phyloP scores from a whole-genome alignment of 2,888 invertebrate genomes.

The Ctena decussata region DNA sequence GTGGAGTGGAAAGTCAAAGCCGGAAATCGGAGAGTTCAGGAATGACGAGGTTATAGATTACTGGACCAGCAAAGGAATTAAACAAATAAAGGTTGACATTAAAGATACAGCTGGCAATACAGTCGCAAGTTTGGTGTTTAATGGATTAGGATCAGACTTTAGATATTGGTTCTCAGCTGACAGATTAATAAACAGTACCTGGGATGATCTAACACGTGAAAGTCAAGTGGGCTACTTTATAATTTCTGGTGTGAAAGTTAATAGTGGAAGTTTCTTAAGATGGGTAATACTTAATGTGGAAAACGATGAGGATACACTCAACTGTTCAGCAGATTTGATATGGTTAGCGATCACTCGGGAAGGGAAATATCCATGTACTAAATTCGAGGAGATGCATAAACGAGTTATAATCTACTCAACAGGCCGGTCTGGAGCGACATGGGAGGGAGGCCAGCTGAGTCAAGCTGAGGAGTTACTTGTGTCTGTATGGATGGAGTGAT shows the following conservation, averaged over 20 bases:
- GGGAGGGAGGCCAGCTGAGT: neutral
- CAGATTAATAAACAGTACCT: neutral
- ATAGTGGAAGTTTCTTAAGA: neutral
- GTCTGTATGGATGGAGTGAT: neutral
- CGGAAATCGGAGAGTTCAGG: neutral
- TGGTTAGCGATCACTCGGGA: neutral
- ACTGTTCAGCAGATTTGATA: neutral
- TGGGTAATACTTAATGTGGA: neutral
- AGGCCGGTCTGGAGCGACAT: neutral
- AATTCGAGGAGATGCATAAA: neutral
- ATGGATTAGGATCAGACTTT: neutral
- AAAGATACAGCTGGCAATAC: neutral
- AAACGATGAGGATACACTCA: neutral
- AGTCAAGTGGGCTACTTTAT: neutral
- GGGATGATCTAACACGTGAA: neutral
- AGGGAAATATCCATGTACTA: neutral
- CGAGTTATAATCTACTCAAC: neutral
- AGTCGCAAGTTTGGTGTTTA: neutral
- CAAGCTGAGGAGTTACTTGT: neutral
- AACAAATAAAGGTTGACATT: neutral
- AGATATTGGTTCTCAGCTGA: neutral
- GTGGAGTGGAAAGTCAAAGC: neutral
- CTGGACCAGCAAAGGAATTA: neutral
- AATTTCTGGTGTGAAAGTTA: neutral
- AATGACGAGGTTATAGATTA: neutral